Evolutionary conservation across 2,113 vertebrate species (phyloP), one percentile per base, ranked within the genome.

Genomic region (Nyctereutes procyonoides): DNA sequence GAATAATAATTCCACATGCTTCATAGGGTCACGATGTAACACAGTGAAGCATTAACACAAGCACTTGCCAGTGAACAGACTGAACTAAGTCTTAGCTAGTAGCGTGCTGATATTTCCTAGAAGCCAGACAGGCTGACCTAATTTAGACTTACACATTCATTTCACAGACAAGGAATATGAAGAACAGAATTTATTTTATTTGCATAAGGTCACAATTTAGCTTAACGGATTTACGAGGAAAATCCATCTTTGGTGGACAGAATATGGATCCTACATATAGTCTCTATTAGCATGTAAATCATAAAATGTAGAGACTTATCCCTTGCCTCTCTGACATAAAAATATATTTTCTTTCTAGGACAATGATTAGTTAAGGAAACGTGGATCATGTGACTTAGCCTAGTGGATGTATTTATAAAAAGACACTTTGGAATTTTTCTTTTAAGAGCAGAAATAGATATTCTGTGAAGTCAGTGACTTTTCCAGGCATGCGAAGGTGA

Each of bases 381-480:
- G 19, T 51, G 8, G 60, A 30, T 74, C 10, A 71, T 79, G 94
- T 86, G 51, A 24, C 89, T 92, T 93, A 69, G 48, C 15, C 53
- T 86, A 69, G 8, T 3, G 71, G 35, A 63, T 86, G 48, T n/a
- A 84, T 95, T 95, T 89, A 38, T 86, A 56, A 83, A 82, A 95
- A 88, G 83, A 60, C 5, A 69, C 13, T 82, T 79, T 48, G 71
- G 35, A 62, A 55, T 58, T 26, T 62, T 88, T 93, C 56, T 90
- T 93, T 71, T 85, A 26, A 87, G 11, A 14, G 1, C 67, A 48
- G 81, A 67, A 93, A 73, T 96, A 92, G 91, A 38, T 56, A 14
- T 51, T 95, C 28, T 94, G 1, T 95, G 16, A 90, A 73, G 28
- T 67, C 12, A 63, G 3, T 98, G 53, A 82, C 60, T 94, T 97